These are phyloP conservation scores for Hucho hucho DNA, from an alignment of 2,113 vertebrate species.

Conservation along the genomic window DNA sequence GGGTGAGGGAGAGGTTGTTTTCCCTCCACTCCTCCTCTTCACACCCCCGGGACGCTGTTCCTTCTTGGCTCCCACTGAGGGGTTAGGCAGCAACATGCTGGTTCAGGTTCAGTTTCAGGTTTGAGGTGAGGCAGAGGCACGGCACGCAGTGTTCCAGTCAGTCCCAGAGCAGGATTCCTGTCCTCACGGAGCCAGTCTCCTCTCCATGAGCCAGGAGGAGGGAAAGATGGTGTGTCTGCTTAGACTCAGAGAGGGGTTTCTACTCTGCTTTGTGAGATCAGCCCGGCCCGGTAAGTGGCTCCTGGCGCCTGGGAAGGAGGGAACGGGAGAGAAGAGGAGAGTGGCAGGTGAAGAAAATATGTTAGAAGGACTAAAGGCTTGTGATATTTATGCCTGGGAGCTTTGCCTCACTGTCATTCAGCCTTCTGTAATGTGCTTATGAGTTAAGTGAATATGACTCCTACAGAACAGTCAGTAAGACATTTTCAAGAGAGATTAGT, in stretches of 20 bases:
- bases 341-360: not conserved
- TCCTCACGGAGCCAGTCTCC: not conserved
- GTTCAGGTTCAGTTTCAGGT: not conserved
- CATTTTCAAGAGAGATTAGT: not conserved
- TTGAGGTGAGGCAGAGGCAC: constrained; percentile 35
- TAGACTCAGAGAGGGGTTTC: too few species aligned
- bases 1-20: constrained; percentile 44
- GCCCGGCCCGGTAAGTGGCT: constrained; percentile 3
- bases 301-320: too few species aligned
- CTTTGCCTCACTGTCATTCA: not conserved
- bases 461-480: not conserved
- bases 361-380: not conserved
- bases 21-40: not conserved
- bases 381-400: constrained; percentile 2
- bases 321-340: not conserved
- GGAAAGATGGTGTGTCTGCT: constrained; percentile 61
- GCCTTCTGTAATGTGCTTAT: not conserved
- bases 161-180: not conserved
- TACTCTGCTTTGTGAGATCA: constrained; percentile 27
- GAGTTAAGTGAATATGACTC: not conserved
- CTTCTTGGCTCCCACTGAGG: not conserved
- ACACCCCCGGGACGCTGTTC: too few species aligned
- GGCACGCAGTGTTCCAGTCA: not conserved
- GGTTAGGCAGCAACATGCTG: not conserved
- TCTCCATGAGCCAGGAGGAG: constrained; percentile 5